phyloP scores from a whole-genome alignment of 2,113 vertebrate genomes.

The Calypte anna region DNA sequence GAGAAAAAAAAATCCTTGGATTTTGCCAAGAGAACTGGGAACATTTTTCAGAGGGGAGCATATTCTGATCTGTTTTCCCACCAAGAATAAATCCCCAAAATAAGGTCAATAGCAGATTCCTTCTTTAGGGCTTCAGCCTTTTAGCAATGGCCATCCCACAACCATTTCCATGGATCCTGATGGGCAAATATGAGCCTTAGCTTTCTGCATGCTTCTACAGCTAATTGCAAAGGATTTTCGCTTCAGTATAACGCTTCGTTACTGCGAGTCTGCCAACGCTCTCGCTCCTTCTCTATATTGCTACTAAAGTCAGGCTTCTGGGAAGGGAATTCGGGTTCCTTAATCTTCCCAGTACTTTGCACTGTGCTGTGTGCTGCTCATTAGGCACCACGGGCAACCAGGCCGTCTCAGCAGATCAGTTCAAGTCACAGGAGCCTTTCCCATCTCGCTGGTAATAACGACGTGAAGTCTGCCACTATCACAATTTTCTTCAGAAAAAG shows the following conservation, averaged over 20 bases:
- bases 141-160: background rate
- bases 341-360: slow-evolving; percentile 17
- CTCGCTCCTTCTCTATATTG: background rate
- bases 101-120: background rate
- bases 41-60: background rate
- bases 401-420: slow-evolving; percentile 1
- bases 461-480: slow-evolving; percentile 2
- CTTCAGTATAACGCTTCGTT: background rate
- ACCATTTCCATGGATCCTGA: background rate
- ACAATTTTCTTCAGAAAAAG: background rate
- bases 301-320: background rate
- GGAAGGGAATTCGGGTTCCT: background rate
- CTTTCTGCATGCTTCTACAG: background rate
- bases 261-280: background rate
- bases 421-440: background rate
- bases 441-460: background rate
- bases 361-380: slow-evolving; percentile 8
- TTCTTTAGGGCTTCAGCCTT: background rate
- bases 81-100: background rate
- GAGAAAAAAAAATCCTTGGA: background rate
- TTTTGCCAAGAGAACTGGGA: background rate
- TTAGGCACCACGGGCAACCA: background rate
- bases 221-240: background rate
- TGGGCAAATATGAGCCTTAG: background rate
- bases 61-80: background rate